These are phyloP conservation scores for Porites divaricata DNA, from an alignment of 92 coral and sea anemone species.

Conservation along the genomic window DNA sequence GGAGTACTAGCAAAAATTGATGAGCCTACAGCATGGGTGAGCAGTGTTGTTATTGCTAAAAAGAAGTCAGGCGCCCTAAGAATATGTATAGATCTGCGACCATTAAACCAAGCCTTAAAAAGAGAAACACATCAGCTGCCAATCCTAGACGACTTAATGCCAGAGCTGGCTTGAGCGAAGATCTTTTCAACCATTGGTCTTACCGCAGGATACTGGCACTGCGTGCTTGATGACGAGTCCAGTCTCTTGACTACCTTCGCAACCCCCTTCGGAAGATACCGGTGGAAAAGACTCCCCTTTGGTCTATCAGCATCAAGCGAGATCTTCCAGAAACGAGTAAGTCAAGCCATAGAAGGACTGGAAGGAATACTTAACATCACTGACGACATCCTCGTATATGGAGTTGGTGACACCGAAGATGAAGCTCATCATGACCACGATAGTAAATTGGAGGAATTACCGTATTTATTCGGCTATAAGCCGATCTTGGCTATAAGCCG, in stretches of 20 bases:
- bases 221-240: conserved; percentile 53
- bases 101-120: neutral
- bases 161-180: too few species aligned
- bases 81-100: too few species aligned
- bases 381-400: conserved; percentile 59
- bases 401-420: conserved; percentile 32
- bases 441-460: conserved; percentile 19
- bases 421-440: conserved; percentile 55
- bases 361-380: conserved; percentile 53
- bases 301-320: conserved; percentile 46
- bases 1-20: conserved; percentile 54
- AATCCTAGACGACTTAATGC: too few species aligned
- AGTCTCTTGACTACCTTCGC: conserved; percentile 64
- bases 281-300: conserved; percentile 60
- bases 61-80: too few species aligned
- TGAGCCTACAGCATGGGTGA: neutral
- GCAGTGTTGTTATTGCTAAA: conserved; percentile 1
- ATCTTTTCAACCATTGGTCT: conserved; percentile 33
- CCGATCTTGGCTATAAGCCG: too few species aligned
- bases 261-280: conserved; percentile 60
- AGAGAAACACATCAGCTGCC: too few species aligned
- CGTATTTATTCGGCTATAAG: too few species aligned
- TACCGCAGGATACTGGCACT: conserved; percentile 57
- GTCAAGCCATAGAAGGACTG: conserved; percentile 59
- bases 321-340: conserved; percentile 59